A percentile compares a stretch with the other conserved stretches of the same genome.
These are phyloP conservation scores for Eupithecia abbreviata DNA, from an alignment of 2,888 invertebrate genomes.

Conservation along the genomic window DNA sequence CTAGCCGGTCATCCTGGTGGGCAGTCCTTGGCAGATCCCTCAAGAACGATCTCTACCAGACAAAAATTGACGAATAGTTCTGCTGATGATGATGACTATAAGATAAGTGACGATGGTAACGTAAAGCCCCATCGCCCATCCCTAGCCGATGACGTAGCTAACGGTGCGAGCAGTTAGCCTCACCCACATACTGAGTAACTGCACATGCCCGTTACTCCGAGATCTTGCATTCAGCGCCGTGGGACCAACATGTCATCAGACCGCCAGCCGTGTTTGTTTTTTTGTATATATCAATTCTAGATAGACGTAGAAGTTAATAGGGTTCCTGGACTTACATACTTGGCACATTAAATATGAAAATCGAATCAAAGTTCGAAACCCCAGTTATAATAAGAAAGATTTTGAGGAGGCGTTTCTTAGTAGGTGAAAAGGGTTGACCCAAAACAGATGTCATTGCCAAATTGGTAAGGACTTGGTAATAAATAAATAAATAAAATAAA, in stretches of 20 bases:
- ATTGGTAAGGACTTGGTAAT: too few species aligned
- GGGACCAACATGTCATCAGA: conserved; percentile 30
- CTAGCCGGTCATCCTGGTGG: too few species aligned
- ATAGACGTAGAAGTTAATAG: neutral
- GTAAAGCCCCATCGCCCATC: conserved; percentile 52
- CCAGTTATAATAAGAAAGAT: too few species aligned
- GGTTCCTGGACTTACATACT: too few species aligned
- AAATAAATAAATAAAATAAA: too few species aligned
- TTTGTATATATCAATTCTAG: neutral
- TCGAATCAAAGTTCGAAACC: too few species aligned
- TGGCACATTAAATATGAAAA: too few species aligned
- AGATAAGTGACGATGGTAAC: conserved; percentile 29
- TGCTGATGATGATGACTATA: neutral
- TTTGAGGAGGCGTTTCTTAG: too few species aligned
- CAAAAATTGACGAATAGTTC: neutral
- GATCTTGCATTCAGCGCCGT: conserved; percentile 56
- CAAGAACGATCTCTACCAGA: too few species aligned
- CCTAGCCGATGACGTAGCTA: conserved; percentile 72
- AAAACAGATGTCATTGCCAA: too few species aligned
- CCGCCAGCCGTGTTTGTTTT: conserved; percentile 8
- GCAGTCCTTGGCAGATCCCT: too few species aligned
- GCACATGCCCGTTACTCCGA: conserved; percentile 76
- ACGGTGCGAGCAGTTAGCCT: conserved; percentile 76
- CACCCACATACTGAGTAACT: conserved; percentile 82
- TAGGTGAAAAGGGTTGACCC: too few species aligned